These are phyloP conservation scores for Callorhinus ursinus DNA, from an alignment of 2,113 vertebrate species.

Conservation along the genomic window DNA sequence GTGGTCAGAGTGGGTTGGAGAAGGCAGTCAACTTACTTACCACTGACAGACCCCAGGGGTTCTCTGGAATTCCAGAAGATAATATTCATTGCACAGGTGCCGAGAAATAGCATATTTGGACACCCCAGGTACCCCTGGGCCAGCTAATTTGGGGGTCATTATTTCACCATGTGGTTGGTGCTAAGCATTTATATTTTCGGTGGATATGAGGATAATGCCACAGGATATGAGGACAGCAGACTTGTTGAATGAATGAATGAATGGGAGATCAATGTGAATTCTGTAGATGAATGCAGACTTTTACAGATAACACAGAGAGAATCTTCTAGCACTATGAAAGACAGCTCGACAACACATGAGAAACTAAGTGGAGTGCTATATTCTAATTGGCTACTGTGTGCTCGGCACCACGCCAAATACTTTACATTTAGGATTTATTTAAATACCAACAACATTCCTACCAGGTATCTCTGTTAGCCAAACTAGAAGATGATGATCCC, in stretches of 20 bases:
- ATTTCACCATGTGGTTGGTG: not conserved
- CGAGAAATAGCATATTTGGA: not conserved
- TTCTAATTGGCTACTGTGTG: not conserved
- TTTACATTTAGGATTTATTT: not conserved
- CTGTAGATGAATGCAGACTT: not conserved
- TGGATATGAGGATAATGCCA: not conserved
- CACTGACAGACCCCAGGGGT: not conserved
- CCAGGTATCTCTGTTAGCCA: not conserved
- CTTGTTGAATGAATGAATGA: not conserved
- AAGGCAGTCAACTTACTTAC: not conserved
- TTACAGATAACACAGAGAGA: not conserved
- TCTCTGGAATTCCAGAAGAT: not conserved
- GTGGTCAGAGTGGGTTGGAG: not conserved
- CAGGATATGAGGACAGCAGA: not conserved
- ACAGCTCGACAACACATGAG: not conserved
- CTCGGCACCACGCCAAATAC: not conserved
- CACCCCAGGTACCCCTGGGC: not conserved
- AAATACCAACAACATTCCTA: not conserved
- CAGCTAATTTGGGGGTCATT: not conserved
- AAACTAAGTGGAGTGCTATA: not conserved
- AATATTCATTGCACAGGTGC: not conserved
- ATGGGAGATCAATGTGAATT: not conserved
- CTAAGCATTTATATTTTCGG: not conserved
- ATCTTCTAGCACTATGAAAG: not conserved
- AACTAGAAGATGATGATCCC: not conserved